Percentiles rank a stretch among this genome's conserved stretches.
Conservation (phyloP, 23 tunicate genomes). For the Clavelina lepadiformis region DNA sequence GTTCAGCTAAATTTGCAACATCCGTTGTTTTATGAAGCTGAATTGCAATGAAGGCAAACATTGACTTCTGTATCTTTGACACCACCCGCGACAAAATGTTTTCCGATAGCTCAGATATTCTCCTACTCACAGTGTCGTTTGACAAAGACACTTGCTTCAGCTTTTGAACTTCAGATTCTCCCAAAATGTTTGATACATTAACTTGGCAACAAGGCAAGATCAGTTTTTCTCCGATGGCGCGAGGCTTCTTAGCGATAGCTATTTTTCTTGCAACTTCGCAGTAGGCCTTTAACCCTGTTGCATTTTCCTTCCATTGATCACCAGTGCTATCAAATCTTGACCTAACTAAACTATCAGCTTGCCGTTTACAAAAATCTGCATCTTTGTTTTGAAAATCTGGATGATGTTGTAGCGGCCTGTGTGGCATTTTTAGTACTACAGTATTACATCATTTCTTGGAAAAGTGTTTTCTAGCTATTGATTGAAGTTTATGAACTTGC, state of each 20-base stretch:
- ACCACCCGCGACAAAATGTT: slow-evolving; percentile 46
- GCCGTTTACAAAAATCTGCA: slow-evolving; percentile 50
- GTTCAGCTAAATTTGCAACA: slow-evolving; percentile 28
- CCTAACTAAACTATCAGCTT: slow-evolving; percentile 27
- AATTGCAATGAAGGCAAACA: slow-evolving; percentile 28
- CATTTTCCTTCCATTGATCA: slow-evolving; percentile 32
- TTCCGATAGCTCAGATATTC: slow-evolving; percentile 30
- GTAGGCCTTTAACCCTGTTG: slow-evolving; percentile 34
- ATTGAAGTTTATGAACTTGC: too few species aligned
- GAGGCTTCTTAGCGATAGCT: slow-evolving; percentile 43
- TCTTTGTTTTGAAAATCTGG: slow-evolving; percentile 54
- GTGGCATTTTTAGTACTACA: too few species aligned
- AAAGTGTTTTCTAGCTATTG: too few species aligned
- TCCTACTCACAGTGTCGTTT: slow-evolving; percentile 32
- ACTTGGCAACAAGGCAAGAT: slow-evolving; percentile 25
- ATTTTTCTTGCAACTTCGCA: slow-evolving; percentile 36
- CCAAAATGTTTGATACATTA: slow-evolving; percentile 17
- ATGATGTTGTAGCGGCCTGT: too few species aligned
- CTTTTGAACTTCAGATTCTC: slow-evolving; percentile 30
- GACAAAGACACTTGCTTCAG: slow-evolving; percentile 33
- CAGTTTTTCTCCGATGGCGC: slow-evolving; percentile 43
- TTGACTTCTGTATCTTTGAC: slow-evolving; percentile 30
- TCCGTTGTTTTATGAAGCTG: slow-evolving; percentile 30
- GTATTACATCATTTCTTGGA: too few species aligned
- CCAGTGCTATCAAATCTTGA: slow-evolving; percentile 48